Evolutionary conservation across 2,113 vertebrate species (phyloP).

Genomic region (Heteronetta atricapilla): DNA sequence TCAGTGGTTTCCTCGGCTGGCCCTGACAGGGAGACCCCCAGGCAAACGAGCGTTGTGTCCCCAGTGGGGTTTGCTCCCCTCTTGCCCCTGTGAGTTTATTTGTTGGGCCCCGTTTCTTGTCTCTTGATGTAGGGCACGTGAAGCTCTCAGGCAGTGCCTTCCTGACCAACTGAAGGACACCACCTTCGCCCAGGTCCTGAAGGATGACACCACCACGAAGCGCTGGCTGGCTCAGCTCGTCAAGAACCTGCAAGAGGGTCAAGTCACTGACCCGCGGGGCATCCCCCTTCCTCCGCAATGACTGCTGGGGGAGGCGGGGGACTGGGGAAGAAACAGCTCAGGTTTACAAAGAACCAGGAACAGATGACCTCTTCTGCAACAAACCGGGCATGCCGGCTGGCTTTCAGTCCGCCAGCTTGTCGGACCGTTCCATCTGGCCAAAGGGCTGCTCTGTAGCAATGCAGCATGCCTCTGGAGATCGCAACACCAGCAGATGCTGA

Average conservation of each 20-base stretch:
- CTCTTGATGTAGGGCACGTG: slow-evolving; percentile 89
- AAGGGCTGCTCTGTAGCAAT: slow-evolving; percentile 70
- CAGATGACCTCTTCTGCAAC: slow-evolving; percentile 71
- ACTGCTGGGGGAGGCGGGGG: slow-evolving; percentile 59
- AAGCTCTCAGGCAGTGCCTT: slow-evolving; percentile 97
- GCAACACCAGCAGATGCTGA: slow-evolving; percentile 77
- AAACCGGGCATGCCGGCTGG: slow-evolving; percentile 40
- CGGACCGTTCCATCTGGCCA: slow-evolving; percentile 47
- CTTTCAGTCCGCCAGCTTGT: slow-evolving; percentile 25
- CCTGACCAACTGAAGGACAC: slow-evolving; percentile 99
- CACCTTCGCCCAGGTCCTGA: slow-evolving; percentile 97
- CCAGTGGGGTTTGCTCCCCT: slow-evolving; percentile 49
- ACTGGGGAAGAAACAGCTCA: slow-evolving; percentile 75
- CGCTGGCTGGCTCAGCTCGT: slow-evolving; percentile 98
- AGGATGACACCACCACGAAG: slow-evolving; percentile 98
- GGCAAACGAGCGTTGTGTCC: not conserved
- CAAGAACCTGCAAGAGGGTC: slow-evolving; percentile 97
- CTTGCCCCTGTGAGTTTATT: slow-evolving; percentile 76
- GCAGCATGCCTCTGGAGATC: slow-evolving; percentile 65
- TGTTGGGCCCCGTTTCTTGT: slow-evolving; percentile 77
- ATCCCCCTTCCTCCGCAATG: slow-evolving; percentile 94
- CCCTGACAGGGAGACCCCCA: not conserved
- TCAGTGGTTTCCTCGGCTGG: not conserved
- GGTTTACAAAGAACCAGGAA: slow-evolving; percentile 77
- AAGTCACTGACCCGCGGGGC: slow-evolving; percentile 94